Evolutionary conservation across 2,888 invertebrate species (phyloP).

Genomic region (Hypolimnas misippus): DNA sequence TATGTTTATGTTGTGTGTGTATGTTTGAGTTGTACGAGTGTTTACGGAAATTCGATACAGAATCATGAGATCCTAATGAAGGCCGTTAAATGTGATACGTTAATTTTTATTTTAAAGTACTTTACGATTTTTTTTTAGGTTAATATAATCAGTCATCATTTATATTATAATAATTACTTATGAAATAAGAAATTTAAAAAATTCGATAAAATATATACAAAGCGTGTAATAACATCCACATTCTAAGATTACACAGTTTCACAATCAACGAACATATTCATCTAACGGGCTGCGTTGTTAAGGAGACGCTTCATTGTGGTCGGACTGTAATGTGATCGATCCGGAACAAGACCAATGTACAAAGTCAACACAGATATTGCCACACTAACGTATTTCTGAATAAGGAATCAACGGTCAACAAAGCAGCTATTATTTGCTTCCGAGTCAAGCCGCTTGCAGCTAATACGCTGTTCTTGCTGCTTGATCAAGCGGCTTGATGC

Average conservation of each 20-base stretch:
- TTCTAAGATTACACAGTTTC: slow-evolving; percentile 57
- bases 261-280: slow-evolving; percentile 58
- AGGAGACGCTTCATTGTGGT: slow-evolving; percentile 54
- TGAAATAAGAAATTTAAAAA: slow-evolving; percentile 19
- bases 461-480: not conserved
- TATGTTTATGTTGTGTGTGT: too few relatives aligned
- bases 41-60: too few relatives aligned
- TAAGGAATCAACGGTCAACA: slow-evolving; percentile 6
- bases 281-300: slow-evolving; percentile 55
- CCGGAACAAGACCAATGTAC: slow-evolving; percentile 38
- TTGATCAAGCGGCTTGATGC: not conserved
- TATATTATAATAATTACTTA: not conserved
- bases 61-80: too few relatives aligned
- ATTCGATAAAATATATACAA: slow-evolving; percentile 23
- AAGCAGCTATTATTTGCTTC: not conserved
- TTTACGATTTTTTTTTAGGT: too few relatives aligned
- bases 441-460: not conserved
- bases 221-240: slow-evolving; percentile 59
- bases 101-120: too few relatives aligned
- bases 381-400: slow-evolving; percentile 11
- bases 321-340: slow-evolving; percentile 55
- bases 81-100: too few relatives aligned
- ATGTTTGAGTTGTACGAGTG: too few relatives aligned
- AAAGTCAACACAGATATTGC: slow-evolving; percentile 12
- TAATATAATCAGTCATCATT: too few relatives aligned